Conservation (phyloP, 1,140 invertebrate species). For the Hyphantria cunea region DNA sequence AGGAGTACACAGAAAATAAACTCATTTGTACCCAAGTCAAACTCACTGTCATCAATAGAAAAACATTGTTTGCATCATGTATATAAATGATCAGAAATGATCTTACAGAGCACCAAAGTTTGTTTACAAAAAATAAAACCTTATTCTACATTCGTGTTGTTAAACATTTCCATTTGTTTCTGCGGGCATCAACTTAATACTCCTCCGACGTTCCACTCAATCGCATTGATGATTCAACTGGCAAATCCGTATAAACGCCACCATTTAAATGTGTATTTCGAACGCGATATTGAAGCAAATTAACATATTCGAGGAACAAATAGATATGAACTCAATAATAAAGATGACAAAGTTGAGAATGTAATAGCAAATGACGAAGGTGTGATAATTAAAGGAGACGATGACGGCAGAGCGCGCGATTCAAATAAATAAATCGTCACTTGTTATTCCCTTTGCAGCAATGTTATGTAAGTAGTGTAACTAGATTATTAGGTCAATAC, state of each 20-base stretch:
- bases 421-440: constrained; percentile 50
- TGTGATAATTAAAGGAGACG: constrained; percentile 47
- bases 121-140: constrained; percentile 24
- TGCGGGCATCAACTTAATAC: constrained; percentile 39
- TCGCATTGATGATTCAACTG: constrained; percentile 52
- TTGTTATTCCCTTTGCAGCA: constrained; percentile 52
- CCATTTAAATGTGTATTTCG: constrained; percentile 44
- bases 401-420: constrained; percentile 54
- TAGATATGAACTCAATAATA: constrained; percentile 26
- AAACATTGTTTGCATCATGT: constrained; percentile 18
- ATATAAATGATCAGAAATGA: constrained; percentile 19
- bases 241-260: constrained; percentile 53
- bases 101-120: constrained; percentile 20
- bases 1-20: constrained; percentile 8
- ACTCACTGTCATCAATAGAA: constrained; percentile 18
- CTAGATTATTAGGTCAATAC: constrained; percentile 66
- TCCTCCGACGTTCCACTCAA: constrained; percentile 36
- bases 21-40: constrained; percentile 1
- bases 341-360: constrained; percentile 36
- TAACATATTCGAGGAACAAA: constrained; percentile 8
- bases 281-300: constrained; percentile 14
- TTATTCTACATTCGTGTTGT: constrained; percentile 27
- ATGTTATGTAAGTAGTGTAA: constrained; percentile 61
- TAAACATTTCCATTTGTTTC: constrained; percentile 26
- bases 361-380: constrained; percentile 15